Evolutionary conservation across 2,888 invertebrate genomes (phyloP).

Genomic region (Leptopilina syphax): DNA sequence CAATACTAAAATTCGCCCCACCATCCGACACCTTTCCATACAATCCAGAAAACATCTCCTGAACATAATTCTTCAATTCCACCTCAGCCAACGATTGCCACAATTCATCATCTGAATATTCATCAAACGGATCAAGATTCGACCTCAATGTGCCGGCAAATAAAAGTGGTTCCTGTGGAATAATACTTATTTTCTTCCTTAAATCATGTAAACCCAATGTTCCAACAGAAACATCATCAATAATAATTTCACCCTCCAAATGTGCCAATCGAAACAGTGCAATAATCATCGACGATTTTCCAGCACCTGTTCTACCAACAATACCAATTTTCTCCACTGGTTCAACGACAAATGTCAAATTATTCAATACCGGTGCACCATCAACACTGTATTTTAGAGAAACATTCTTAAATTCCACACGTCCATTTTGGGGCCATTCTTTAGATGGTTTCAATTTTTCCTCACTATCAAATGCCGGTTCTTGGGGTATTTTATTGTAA

Average conservation of each 20-base stretch:
- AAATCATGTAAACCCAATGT: slow-evolving; percentile 81
- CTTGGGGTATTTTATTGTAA: slow-evolving; percentile 80
- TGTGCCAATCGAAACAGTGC: slow-evolving; percentile 84
- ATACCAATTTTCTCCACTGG: slow-evolving; percentile 82
- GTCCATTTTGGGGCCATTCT: slow-evolving; percentile 79
- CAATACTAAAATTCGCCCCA: slow-evolving; percentile 90
- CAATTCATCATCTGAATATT: slow-evolving; percentile 77
- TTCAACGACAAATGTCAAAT: slow-evolving; percentile 78
- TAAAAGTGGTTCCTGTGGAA: slow-evolving; percentile 80
- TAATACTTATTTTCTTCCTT: slow-evolving; percentile 81
- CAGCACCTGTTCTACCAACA: slow-evolving; percentile 84
- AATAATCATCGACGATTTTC: slow-evolving; percentile 84
- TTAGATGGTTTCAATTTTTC: slow-evolving; percentile 75
- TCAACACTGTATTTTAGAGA: slow-evolving; percentile 78
- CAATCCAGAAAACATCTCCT: slow-evolving; percentile 79
- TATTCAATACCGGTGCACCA: slow-evolving; percentile 77
- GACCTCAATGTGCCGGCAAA: slow-evolving; percentile 80
- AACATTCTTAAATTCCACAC: slow-evolving; percentile 78
- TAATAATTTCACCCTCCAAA: slow-evolving; percentile 82
- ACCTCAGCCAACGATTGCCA: slow-evolving; percentile 81
- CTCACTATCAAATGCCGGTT: slow-evolving; percentile 77
- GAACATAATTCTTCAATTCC: slow-evolving; percentile 84
- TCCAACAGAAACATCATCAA: slow-evolving; percentile 83
- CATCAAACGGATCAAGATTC: slow-evolving; percentile 85
- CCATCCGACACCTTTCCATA: slow-evolving; percentile 87